These are phyloP conservation scores for Kradibia gibbosae DNA, from an alignment of 1,140 invertebrate species.

Conservation along the genomic window DNA sequence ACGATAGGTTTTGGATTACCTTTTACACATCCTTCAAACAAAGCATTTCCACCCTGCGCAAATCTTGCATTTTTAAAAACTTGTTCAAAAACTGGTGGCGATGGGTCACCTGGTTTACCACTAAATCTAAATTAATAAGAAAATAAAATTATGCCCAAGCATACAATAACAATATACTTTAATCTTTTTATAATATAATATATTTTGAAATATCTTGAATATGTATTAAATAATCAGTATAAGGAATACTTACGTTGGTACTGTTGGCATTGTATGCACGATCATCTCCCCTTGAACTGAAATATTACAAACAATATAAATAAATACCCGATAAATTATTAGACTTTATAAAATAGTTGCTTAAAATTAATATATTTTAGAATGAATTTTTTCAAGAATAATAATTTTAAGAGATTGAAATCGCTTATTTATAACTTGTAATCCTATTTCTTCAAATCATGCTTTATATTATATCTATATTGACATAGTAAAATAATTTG, in stretches of 20 bases:
- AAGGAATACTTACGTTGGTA: slow-evolving; percentile 67
- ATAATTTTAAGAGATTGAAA: no score
- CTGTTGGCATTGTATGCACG: slow-evolving; percentile 67
- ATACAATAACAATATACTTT: not conserved
- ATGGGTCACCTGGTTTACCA: slow-evolving; percentile 78
- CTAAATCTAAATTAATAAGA: slow-evolving; percentile 59
- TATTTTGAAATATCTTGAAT: not conserved
- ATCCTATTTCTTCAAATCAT: no score
- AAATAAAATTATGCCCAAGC: not conserved
- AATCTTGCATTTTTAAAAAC: slow-evolving; percentile 94
- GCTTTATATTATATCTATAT: no score
- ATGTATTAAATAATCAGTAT: not conserved
- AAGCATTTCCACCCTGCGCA: slow-evolving; percentile 92
- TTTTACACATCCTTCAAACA: slow-evolving; percentile 91
- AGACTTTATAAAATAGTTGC: no score
- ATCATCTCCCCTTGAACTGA: slow-evolving; percentile 71
- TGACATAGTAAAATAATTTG: no score
- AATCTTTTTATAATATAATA: not conserved
- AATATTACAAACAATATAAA: slow-evolving; percentile 31
- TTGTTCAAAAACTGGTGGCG: slow-evolving; percentile 93
- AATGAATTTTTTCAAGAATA: no score
- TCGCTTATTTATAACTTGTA: no score
- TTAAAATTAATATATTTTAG: no score
- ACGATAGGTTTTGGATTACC: slow-evolving; percentile 95
- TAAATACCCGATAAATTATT: no score